Percentiles rank a stretch among this genome's conserved stretches.
Conservation (phyloP, 2,797 vertebrate genomes). For the Ataeniobius toweri region DNA sequence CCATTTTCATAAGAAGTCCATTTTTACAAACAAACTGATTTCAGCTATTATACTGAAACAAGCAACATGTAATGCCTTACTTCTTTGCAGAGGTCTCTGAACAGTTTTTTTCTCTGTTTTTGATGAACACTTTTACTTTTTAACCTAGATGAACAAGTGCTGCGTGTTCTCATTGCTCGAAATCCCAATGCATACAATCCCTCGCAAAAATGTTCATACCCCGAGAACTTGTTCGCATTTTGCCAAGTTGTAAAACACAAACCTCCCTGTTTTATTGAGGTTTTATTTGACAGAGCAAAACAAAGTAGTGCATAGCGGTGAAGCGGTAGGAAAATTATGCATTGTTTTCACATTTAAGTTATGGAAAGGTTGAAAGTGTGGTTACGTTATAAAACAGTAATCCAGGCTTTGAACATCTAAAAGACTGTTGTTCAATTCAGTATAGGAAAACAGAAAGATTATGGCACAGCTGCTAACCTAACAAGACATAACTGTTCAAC, state of each 20-base stretch:
- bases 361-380: no score
- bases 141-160: not conserved
- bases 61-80: not conserved
- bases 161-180: not conserved
- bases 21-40: not conserved
- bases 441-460: no score
- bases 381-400: no score
- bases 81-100: not conserved
- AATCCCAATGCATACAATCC: not conserved
- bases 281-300: not conserved
- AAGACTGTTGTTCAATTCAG: no score
- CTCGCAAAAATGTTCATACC: not conserved
- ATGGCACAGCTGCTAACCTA: no score
- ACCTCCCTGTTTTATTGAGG: not conserved
- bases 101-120: not conserved
- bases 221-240: not conserved
- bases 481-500: no score
- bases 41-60: not conserved
- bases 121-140: not conserved
- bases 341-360: not conserved
- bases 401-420: no score
- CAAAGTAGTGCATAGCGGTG: not conserved
- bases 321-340: not conserved
- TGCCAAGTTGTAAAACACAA: not conserved
- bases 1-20: not conserved